Evolutionary conservation across 2,888 invertebrate species (phyloP).

Genomic region (Gonocerus acuteangulatus): DNA sequence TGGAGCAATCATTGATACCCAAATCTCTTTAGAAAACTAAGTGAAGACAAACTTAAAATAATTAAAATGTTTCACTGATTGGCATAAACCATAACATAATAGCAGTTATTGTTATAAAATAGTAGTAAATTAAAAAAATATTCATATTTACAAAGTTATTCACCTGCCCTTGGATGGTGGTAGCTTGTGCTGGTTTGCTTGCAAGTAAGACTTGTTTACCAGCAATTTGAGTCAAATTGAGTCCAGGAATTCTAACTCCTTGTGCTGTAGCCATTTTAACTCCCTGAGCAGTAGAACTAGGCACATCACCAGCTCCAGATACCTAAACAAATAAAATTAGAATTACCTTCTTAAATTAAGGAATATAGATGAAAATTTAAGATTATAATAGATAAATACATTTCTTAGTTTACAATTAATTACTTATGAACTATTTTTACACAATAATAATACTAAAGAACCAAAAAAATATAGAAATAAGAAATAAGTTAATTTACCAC

Average conservation of each 20-base stretch:
- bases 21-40: too few relatives aligned
- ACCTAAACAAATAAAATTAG: neutral
- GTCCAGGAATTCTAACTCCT: slow-evolving; percentile 47
- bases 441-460: too few relatives aligned
- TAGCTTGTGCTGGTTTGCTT: slow-evolving; percentile 41
- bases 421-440: too few relatives aligned
- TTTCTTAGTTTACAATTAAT: neutral
- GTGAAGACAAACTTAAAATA: too few relatives aligned
- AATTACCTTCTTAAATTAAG: neutral
- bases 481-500: slow-evolving; percentile 41
- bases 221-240: slow-evolving; percentile 50
- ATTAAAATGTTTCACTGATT: too few relatives aligned
- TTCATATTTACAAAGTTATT: too few relatives aligned
- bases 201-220: slow-evolving; percentile 53
- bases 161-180: slow-evolving; percentile 33
- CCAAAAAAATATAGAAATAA: too few relatives aligned
- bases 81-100: too few relatives aligned
- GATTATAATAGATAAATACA: neutral
- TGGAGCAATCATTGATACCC: too few relatives aligned
- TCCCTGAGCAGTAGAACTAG: slow-evolving; percentile 1
- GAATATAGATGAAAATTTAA: neutral
- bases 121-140: too few relatives aligned
- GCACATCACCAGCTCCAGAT: slow-evolving; percentile 8
- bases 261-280: slow-evolving; percentile 31
- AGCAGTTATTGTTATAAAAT: too few relatives aligned